Base-by-base conservation (phyloP, 2,888 invertebrate genomes). In the Bellardia bayeri region DNA sequence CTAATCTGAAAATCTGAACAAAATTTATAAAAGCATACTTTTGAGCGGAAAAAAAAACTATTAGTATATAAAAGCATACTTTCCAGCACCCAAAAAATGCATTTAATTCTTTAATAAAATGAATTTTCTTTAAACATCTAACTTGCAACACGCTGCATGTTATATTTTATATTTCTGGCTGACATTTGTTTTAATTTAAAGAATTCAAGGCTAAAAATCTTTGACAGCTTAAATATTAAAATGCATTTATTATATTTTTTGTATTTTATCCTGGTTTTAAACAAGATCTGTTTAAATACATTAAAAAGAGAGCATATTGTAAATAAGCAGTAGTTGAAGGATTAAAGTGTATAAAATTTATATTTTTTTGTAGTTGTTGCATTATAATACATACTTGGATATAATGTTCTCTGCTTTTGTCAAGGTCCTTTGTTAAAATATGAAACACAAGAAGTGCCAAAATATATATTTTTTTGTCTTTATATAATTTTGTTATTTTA, bases 221-320 rank as follows among this genome's bases (percentile, higher is more conserved):
- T 76, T 85, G 80, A 85, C 80, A 81, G 75, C 54, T 75, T 85
- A 81, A 81, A 85, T 75, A 81, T 81, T 75, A 76, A 75, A 85
- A 75, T 71, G 16, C 61, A 79, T 81, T 85, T 75, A 61, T 80
- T 74, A 80, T 23, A 23, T 23, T 23, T 23, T 23, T 37, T 37
- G 4, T 80, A 80, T 80, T 85, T 76, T 33, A 63, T 6, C 68
- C 30, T 42, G 42, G n/a, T 76, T 81, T 54, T 4, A 66, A 75
- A 64, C 13, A 49, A 66, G 45, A 72, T 74, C 23, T 49, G 14
- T 33, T 40, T 23, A 58, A 58, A 68, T 14, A n/a, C n/a, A 63
- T 6, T n/a, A 64, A 11, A 49, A n/a, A 51, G 23, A 63, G 2
- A 42, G 2, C 14, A 3, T 63, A 37, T 14, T 61, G 4, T 54